Evolutionary conservation across 2,797 vertebrate genomes (phyloP).

Genomic region (Sarcoramphus papa): DNA sequence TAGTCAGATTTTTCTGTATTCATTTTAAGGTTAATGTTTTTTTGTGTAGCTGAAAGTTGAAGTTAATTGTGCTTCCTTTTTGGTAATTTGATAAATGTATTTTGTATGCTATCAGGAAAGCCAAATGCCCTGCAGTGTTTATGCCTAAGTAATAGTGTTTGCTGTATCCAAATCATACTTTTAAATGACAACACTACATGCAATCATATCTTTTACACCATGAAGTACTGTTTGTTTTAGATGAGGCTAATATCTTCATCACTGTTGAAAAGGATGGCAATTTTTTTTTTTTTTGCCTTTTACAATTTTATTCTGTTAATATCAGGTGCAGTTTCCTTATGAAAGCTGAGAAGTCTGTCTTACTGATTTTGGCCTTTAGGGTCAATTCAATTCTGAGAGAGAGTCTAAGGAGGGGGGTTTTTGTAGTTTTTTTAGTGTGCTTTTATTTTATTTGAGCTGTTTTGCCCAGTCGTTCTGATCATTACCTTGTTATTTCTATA

Average conservation of each 20-base stretch:
- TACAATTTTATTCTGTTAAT: background rate
- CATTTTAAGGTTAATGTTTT: background rate
- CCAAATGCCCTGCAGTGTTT: background rate
- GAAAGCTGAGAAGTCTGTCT: background rate
- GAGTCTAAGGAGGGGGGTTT: background rate
- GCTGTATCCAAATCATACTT: background rate
- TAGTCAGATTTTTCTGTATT: background rate
- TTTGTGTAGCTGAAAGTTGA: background rate
- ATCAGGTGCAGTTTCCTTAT: background rate
- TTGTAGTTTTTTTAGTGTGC: background rate
- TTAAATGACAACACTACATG: background rate
- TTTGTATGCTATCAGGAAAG: background rate
- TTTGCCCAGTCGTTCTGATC: background rate
- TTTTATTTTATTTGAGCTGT: background rate
- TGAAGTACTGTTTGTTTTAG: background rate
- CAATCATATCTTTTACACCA: background rate
- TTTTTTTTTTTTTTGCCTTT: background rate
- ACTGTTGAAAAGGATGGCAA: background rate
- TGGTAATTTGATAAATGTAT: background rate
- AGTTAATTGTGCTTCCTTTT: background rate
- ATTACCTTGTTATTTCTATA: background rate
- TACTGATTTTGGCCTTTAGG: background rate
- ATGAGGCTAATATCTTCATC: background rate
- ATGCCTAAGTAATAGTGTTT: background rate
- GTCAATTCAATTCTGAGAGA: background rate